These are phyloP conservation scores for Asobara japonica DNA, from an alignment of 1,140 invertebrate genomes.

Conservation along the genomic window DNA sequence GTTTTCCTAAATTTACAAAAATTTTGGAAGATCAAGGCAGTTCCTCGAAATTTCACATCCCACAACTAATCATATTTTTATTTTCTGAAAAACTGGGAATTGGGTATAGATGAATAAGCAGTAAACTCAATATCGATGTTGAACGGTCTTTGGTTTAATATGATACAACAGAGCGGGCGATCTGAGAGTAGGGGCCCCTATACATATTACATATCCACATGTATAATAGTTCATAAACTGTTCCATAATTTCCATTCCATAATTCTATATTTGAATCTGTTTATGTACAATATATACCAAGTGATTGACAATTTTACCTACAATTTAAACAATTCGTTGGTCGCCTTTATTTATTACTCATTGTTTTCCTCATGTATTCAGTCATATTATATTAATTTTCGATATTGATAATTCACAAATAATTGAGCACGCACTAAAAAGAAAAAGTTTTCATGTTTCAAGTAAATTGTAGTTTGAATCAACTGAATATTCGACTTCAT, in stretches of 20 bases:
- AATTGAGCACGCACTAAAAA: too few relatives aligned
- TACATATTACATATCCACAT: slow-evolving; percentile 53
- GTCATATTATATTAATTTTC: not conserved
- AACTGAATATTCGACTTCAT: too few relatives aligned
- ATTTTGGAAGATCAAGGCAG: too few relatives aligned
- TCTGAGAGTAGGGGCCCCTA: slow-evolving; percentile 34
- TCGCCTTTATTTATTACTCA: not conserved
- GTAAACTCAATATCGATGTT: slow-evolving; percentile 35
- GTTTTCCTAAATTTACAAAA: too few relatives aligned
- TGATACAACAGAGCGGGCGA: slow-evolving; percentile 53
- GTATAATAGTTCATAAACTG: slow-evolving; percentile 38
- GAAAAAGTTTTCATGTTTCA: too few relatives aligned
- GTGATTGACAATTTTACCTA: slow-evolving; percentile 3
- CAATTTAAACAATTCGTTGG: too few relatives aligned
- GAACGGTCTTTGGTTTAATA: slow-evolving; percentile 64
- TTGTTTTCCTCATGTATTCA: not conserved
- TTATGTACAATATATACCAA: slow-evolving; percentile 14
- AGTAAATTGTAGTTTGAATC: too few relatives aligned
- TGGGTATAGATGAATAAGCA: not conserved
- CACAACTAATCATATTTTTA: too few relatives aligned
- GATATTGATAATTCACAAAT: too few relatives aligned
- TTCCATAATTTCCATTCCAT: slow-evolving; percentile 13
- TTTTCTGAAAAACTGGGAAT: not conserved
- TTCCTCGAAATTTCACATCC: too few relatives aligned
- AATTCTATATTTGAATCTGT: slow-evolving; percentile 1